A percentile compares a stretch with the other conserved stretches of the same genome.
Evolutionary conservation across 2,888 invertebrate species (phyloP).

Genomic region (Apamea epomidion): DNA sequence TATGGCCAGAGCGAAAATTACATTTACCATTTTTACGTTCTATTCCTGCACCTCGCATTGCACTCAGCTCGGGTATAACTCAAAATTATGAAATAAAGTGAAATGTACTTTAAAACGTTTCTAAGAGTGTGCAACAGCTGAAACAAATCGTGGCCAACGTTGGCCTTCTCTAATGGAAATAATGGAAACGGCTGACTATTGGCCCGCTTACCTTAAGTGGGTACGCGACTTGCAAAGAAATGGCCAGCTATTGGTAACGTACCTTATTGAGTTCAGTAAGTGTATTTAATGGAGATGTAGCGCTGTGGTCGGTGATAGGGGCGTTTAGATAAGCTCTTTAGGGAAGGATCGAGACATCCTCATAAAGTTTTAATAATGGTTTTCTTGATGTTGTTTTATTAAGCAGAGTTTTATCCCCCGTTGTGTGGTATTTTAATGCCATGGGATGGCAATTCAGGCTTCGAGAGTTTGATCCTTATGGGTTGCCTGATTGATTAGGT

Average conservation of each 20-base stretch:
- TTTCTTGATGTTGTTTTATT: constrained; percentile 2
- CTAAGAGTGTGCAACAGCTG: constrained; percentile 79
- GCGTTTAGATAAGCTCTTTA: constrained; percentile 37
- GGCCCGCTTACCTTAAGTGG: constrained; percentile 78
- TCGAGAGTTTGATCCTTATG: background rate
- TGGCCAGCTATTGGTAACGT: constrained; percentile 60
- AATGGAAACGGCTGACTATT: constrained; percentile 76
- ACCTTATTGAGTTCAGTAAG: constrained; percentile 59
- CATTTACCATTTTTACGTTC: constrained; percentile 58
- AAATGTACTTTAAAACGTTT: constrained; percentile 81
- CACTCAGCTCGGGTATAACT: constrained; percentile 72
- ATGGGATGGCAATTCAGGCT: no score
- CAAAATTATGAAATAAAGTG: constrained; percentile 82
- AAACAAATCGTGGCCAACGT: constrained; percentile 81
- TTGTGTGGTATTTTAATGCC: background rate
- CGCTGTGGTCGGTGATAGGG: constrained; percentile 39
- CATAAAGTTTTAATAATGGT: constrained; percentile 7
- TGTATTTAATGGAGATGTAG: constrained; percentile 63
- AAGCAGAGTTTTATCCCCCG: background rate
- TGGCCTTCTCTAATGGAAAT: constrained; percentile 77
- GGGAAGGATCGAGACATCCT: constrained; percentile 15
- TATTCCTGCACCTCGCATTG: constrained; percentile 61
- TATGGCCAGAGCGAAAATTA: constrained; percentile 50
- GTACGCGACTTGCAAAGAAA: constrained; percentile 76
- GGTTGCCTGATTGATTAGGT: no score